A percentile compares a stretch with the other conserved stretches of the same genome.
These are phyloP conservation scores for Bolinopsis microptera DNA, from an alignment of 37 sponge, comb jelly and placozoan species.

Conservation along the genomic window DNA sequence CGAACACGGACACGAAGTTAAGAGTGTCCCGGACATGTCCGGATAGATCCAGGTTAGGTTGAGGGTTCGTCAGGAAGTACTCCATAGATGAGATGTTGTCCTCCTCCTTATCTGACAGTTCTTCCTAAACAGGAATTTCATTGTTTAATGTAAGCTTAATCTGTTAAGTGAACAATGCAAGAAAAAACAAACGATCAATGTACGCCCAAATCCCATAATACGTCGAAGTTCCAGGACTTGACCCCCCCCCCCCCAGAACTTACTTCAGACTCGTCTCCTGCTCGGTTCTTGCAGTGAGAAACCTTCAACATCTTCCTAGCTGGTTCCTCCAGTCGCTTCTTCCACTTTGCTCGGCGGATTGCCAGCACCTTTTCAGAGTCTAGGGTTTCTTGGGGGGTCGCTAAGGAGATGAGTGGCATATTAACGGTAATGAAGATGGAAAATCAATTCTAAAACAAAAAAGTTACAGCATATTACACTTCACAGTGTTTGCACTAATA, in stretches of 20 bases:
- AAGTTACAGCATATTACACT: no score
- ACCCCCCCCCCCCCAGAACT: neutral
- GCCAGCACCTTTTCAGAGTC: conserved; percentile 4
- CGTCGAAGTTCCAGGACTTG: neutral
- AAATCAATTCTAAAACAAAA: no score
- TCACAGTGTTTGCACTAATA: no score
- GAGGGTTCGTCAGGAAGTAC: conserved; percentile 56
- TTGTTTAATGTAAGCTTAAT: no score
- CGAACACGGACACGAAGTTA: conserved; percentile 67
- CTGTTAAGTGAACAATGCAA: no score
- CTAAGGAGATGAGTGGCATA: neutral
- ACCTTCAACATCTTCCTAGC: conserved; percentile 43
- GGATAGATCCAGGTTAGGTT: conserved; percentile 53
- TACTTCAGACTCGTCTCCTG: neutral
- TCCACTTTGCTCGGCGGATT: conserved; percentile 50
- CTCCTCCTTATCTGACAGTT: neutral
- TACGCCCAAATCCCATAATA: no score
- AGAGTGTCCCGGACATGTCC: conserved; percentile 56
- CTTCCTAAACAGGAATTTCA: neutral
- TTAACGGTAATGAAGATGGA: neutral
- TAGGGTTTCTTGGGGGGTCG: neutral
- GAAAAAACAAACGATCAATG: no score
- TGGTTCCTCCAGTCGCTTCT: conserved; percentile 8
- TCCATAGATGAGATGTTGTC: conserved; percentile 49
- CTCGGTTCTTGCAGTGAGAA: conserved; percentile 30